Conservation (phyloP, 2,797 vertebrate genomes). For the Tapera naevia region DNA sequence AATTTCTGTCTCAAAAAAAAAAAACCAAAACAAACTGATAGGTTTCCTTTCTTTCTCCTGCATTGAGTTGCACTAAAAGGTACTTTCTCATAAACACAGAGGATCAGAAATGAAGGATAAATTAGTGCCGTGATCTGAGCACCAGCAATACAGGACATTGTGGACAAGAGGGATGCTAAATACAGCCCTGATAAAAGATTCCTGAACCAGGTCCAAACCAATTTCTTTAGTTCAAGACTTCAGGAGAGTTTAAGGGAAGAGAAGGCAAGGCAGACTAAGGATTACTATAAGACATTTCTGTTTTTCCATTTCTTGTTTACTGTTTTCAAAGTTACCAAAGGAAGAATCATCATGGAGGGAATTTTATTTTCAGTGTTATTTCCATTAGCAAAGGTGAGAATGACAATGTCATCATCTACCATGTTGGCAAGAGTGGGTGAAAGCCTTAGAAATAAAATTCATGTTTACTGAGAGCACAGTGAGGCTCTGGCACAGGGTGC, state of each 20-base stretch:
- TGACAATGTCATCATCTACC: not conserved
- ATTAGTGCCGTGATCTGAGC: rapidly evolving
- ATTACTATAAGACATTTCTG: not conserved
- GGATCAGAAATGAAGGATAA: not conserved
- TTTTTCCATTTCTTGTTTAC: not conserved
- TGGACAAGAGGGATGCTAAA: rapidly evolving
- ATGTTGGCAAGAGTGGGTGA: not conserved
- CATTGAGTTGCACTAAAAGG: not conserved
- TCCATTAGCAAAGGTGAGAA: not conserved
- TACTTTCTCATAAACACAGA: not conserved
- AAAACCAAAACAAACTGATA: not conserved
- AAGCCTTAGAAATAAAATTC: not conserved
- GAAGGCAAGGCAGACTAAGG: not conserved
- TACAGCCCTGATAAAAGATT: not conserved
- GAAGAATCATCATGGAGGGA: not conserved
- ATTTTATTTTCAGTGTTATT: not conserved
- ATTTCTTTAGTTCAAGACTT: not conserved
- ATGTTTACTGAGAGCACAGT: not conserved
- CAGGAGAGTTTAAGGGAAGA: not conserved
- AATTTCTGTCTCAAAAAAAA: not conserved
- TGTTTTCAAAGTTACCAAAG: not conserved
- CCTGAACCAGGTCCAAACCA: too few relatives aligned
- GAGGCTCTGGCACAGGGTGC: too few relatives aligned
- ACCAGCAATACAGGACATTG: rapidly evolving
- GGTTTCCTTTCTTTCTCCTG: not conserved